Base-by-base conservation (phyloP, 1,140 invertebrate species). In the Drosophila orena region DNA sequence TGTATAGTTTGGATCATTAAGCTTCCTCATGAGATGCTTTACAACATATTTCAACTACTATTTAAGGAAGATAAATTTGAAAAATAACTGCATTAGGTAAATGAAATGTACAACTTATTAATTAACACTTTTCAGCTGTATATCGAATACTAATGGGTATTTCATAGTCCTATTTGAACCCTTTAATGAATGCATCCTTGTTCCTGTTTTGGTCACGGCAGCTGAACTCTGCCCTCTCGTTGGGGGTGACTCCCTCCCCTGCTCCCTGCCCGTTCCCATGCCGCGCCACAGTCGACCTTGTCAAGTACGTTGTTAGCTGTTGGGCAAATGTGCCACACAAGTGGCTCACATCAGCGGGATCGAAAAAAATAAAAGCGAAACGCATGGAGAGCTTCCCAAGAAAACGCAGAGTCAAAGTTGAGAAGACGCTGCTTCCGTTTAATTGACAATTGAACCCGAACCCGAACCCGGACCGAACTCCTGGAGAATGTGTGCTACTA, bases 261-360 rank as follows among this genome's bases (percentile, higher is more conserved):
- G 8, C 15, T 22, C 17, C 17, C 24, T 8, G 0, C 38, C 40
- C 24, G 24, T 49, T 44, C 6, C 49, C 30, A 7, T 12, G 8
- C 47, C 49, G 53, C 74, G 30, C 71, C 53, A 34, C 74, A 61
- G 74, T 52, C 49, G 57, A 55, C 55, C 57, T 72, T 71, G 47
- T 85, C 43, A 64, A 84, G 77, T 85, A 54, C 61, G 77, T 79
- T 85, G 76, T 85, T 84, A 80, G 64, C 80, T 76, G 80, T 73
- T 66, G 65, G 71, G 66, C 81, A 44, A 85, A 79, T 83, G 84
- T 89, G 84, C 84, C 84, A 83, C 81, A 91, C 90, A 91, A 91
- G 90, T 91, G 90, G 90, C 90, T 91, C 90, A 88, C 90, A 91
- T 90, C 90, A 91, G 90, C 90, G 90, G 90, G 89, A 68, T 37